These are phyloP conservation scores for Actinopyga echinites DNA, from an alignment of 53 echinoderm and acorn worm genomes.

Conservation along the genomic window DNA sequence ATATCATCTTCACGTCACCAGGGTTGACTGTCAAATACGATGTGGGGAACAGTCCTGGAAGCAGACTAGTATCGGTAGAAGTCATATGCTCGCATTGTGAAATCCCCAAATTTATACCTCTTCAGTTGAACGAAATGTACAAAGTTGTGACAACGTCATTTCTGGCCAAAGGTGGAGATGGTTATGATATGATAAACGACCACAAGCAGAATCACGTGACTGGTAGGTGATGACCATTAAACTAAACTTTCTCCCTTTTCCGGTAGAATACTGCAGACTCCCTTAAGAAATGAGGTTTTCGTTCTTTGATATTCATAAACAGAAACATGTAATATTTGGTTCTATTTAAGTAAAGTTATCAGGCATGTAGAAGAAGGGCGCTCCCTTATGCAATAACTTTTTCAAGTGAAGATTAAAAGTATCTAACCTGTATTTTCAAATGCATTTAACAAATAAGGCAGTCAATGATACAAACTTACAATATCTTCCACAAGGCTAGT, in stretches of 20 bases:
- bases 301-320: too few relatives aligned
- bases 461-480: too few relatives aligned
- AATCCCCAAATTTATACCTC: constrained; percentile 38
- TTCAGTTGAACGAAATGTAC: constrained; percentile 38
- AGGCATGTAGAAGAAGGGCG: too few relatives aligned
- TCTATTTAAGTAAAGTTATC: too few relatives aligned
- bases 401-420: too few relatives aligned
- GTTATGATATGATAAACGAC: constrained; percentile 24
- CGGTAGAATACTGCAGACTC: background rate
- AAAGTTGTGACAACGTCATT: constrained; percentile 39
- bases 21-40: background rate
- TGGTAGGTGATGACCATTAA: constrained; percentile 25
- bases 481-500: too few relatives aligned
- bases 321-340: background rate
- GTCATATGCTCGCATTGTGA: constrained; percentile 42
- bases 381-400: too few relatives aligned
- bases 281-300: background rate
- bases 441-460: too few relatives aligned
- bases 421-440: too few relatives aligned
- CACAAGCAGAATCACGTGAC: constrained; percentile 27
- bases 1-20: background rate
- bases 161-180: constrained; percentile 57
- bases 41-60: background rate
- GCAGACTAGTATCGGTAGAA: constrained; percentile 33
- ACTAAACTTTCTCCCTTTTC: background rate